Evolutionary conservation across 2,113 vertebrate species (phyloP), one percentile per base, ranked within the genome.

Genomic region (Choloepus hoffmanni): DNA sequence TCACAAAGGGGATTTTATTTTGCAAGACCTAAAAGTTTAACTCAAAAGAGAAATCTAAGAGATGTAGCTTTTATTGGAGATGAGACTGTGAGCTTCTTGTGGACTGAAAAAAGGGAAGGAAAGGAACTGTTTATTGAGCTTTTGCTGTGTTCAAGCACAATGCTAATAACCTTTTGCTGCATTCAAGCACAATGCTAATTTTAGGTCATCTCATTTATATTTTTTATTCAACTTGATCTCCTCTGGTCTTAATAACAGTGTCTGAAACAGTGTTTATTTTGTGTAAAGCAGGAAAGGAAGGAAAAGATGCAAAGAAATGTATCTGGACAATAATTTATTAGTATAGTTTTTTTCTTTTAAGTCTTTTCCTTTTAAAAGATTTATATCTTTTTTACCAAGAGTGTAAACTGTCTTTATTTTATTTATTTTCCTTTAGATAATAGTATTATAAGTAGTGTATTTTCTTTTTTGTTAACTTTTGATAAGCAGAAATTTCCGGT

Each of bases 391-490:
- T 90, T 97, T 85, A 89, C 36, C 40, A 78, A 76, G 43, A 95
- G 48, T 94, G 48, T 96, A 95, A 82, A 92, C 89, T 96, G n/a
- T 43, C 12, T 63, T 90, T 93, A 53, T 87, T 82, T 62, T 70
- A 70, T 48, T 62, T 70, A 70, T 48, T 95, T 94, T 58, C 10
- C 33, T 96, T 92, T 92, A 82, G 36, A 26, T 63, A 65, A 13
- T 92, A 62, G 10, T 53, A 60, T 91, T 92, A 36, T 89, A 90
- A 83, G 21, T 82, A 86, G 67, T 81, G 26, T 82, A 62, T 78
- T 93, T 93, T 77, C 36, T 33, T 88, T 88, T 78, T 90, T 72
- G 63, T 89, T 96, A 88, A 73, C 33, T 78, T 97, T 92, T 88
- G 36, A 92, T 74, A 86, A 91, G 53, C n/a, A 81, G 33, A 91